Evolutionary conservation across 2,113 vertebrate genomes (phyloP), one percentile per base, ranked within the genome.

Genomic region (Muntiacus reevesi): DNA sequence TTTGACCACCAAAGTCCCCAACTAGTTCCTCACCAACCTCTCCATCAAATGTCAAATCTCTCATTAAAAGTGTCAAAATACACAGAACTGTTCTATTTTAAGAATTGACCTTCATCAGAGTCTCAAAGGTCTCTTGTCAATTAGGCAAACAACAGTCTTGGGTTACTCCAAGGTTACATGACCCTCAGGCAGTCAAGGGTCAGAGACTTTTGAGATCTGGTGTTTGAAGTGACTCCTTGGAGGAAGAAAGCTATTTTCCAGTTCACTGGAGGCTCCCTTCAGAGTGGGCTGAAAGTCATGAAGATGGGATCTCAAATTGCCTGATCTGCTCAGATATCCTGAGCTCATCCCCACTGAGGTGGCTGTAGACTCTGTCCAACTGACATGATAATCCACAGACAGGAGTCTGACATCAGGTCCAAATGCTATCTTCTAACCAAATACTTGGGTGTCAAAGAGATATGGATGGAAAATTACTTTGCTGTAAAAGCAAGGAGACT

Each of bases 401-500:
- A 45, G 28, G 36, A 92, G n/a, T 54, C 62, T 67, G 6, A 78
- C 47, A 74, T 71, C 15, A 97, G 28, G 76, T 57, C 16, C 55
- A 95, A 81, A 87, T 47, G 36, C 16, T 95, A 90, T 21, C 47
- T 74, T 87, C 89, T 90, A 94, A 89, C 28, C 30, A 91, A 95
- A 92, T 5, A 30, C 21, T 33, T 28, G 57, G 40, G 25, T 93
- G 14, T 83, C 60, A 91, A 71, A 71, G 45, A 89, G 30, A 67
- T 71, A 83, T 23, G 14, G 5, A 43, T 36, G 8, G 10, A 89
- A 91, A 95, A 76, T 88, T 67, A 79, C n/a, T 64, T 89, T 7
- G 14, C 59, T 82, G 5, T 55, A 82, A 93, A 30, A 89, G 8
- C 7, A 91, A 93, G 54, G 21, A 40, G 25, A 76, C 28, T 79